Evolutionary conservation across 1,140 invertebrate genomes (phyloP).

Genomic region (Battus philenor): DNA sequence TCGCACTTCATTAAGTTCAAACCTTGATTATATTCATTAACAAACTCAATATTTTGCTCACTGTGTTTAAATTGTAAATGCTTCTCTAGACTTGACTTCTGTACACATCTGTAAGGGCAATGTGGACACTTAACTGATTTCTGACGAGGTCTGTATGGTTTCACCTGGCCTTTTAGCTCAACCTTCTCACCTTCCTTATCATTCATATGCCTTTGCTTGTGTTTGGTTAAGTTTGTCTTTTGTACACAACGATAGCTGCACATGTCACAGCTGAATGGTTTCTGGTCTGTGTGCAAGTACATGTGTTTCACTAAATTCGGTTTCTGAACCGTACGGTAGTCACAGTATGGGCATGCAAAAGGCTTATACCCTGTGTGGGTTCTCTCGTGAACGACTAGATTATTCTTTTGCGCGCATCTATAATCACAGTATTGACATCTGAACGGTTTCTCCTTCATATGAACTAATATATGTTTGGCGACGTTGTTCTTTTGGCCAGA

Average conservation of each 20-base stretch:
- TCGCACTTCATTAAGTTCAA: conserved; percentile 29
- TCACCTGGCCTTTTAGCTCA: conserved; percentile 47
- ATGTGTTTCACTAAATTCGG: conserved; percentile 79
- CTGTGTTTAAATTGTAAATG: conserved; percentile 64
- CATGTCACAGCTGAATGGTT: conserved; percentile 80
- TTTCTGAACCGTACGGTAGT: conserved; percentile 75
- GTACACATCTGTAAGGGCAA: conserved; percentile 63
- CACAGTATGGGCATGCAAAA: conserved; percentile 81
- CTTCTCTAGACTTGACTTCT: conserved; percentile 66
- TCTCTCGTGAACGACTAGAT: conserved; percentile 75
- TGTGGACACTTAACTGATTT: conserved; percentile 62
- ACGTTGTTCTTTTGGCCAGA: conserved; percentile 87
- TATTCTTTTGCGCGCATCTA: conserved; percentile 81
- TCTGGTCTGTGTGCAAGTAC: conserved; percentile 79
- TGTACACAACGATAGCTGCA: conserved; percentile 76
- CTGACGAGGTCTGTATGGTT: conserved; percentile 59
- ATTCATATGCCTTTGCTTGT: conserved; percentile 66
- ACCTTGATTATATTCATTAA: conserved; percentile 12
- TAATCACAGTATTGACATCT: conserved; percentile 83
- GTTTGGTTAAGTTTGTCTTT: conserved; percentile 71
- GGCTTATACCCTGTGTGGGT: conserved; percentile 79
- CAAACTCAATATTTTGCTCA: conserved; percentile 20
- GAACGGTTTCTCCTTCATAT: conserved; percentile 86
- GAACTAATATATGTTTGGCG: conserved; percentile 84
- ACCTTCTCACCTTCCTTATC: conserved; percentile 63